Conservation (phyloP, 1,140 invertebrate species). For the Proctacanthus coquilletti region DNA sequence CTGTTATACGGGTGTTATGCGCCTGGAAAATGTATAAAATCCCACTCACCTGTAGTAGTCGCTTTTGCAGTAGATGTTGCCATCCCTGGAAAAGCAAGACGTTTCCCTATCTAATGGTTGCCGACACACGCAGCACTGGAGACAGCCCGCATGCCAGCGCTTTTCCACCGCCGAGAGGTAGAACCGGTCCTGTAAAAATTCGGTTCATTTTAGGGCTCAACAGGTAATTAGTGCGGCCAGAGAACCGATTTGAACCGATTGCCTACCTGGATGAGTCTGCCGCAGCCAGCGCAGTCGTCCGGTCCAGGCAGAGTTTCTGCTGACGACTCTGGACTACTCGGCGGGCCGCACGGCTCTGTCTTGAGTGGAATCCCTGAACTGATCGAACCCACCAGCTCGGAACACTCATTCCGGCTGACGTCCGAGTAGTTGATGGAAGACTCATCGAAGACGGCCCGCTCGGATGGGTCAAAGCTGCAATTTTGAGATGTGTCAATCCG, state of each 20-base stretch:
- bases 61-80: conserved; percentile 92
- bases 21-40: too few species aligned
- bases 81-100: conserved; percentile 85
- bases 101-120: conserved; percentile 77
- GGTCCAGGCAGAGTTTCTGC: conserved; percentile 17
- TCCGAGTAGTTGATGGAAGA: conserved; percentile 23
- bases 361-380: conserved; percentile 29
- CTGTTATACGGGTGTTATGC: too few species aligned
- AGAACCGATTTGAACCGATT: too few species aligned
- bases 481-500: neutral
- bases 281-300: conserved; percentile 29
- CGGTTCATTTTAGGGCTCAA: too few species aligned
- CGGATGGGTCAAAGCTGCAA: conserved; percentile 24
- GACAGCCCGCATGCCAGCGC: conserved; percentile 82
- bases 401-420: conserved; percentile 22
- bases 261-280: conserved; percentile 27
- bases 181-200: conserved; percentile 57
- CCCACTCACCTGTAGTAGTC: conserved; percentile 87
- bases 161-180: conserved; percentile 86
- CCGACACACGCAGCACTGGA: conserved; percentile 83
- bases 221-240: too few species aligned
- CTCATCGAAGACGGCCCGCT: conserved; percentile 24
- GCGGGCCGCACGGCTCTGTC: conserved; percentile 26
- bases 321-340: conserved; percentile 26
- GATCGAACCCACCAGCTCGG: conserved; percentile 24